phyloP scores from a whole-genome alignment of 1,140 invertebrate genomes.

The Halictus rubicundus region DNA sequence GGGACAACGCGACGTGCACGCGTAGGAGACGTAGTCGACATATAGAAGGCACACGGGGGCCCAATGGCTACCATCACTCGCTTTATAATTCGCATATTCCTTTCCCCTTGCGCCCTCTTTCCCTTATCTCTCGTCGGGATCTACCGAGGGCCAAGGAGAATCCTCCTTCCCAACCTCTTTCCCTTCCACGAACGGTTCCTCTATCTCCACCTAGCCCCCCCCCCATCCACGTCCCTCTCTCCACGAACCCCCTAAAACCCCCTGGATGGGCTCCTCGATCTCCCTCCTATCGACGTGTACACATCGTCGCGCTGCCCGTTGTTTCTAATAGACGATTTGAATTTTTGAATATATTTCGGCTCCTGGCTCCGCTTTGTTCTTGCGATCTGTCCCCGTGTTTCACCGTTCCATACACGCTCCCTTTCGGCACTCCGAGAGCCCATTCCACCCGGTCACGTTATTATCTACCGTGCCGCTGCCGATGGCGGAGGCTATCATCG shows the following conservation, averaged over 20 bases:
- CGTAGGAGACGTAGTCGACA: conserved; percentile 55
- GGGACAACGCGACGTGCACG: conserved; percentile 12
- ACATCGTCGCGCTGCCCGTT: conserved; percentile 67
- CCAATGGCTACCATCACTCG: conserved; percentile 67
- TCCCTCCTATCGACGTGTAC: conserved; percentile 61
- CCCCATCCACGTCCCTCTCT: conserved; percentile 28
- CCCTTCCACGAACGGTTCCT: conserved; percentile 47
- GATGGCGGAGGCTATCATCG: conserved; percentile 51
- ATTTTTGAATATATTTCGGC: conserved; percentile 76
- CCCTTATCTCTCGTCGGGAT: conserved; percentile 71
- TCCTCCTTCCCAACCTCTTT: conserved; percentile 40
- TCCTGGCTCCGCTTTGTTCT: conserved; percentile 58
- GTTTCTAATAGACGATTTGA: conserved; percentile 77
- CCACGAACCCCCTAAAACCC: conserved; percentile 21
- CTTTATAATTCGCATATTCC: conserved; percentile 73
- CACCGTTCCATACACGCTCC: conserved; percentile 42
- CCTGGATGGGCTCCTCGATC: conserved; percentile 10
- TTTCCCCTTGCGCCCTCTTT: conserved; percentile 52
- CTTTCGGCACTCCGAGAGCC: conserved; percentile 35
- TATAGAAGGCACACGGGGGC: conserved; percentile 39
- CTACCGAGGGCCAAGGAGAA: conserved; percentile 64
- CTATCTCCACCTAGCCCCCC: conserved; percentile 39
- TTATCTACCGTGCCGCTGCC: conserved; percentile 51
- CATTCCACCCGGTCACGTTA: conserved; percentile 45
- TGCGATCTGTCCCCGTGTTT: conserved; percentile 45